Percentiles rank a stretch among this genome's conserved stretches.
Conservation (phyloP, 2,888 invertebrate species). For the Pristionchus arcanus region DNA sequence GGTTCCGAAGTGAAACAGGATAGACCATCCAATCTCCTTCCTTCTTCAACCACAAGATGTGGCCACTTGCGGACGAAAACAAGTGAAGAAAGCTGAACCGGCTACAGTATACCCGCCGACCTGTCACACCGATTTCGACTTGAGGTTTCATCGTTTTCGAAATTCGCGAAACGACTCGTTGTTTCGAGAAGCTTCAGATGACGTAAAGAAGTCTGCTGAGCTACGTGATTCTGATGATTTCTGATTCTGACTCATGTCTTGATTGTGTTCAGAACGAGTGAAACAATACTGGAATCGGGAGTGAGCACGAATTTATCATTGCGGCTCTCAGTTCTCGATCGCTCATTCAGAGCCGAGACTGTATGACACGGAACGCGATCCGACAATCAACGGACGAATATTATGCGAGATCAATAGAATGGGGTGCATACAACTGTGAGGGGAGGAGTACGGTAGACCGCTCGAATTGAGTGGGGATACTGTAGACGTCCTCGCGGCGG, state of each 20-base stretch:
- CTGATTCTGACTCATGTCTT: neutral
- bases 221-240: neutral
- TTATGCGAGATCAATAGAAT: slow-evolving; percentile 41
- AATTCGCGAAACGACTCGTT: neutral
- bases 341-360: slow-evolving; percentile 23
- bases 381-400: slow-evolving; percentile 16
- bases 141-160: neutral
- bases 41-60: neutral
- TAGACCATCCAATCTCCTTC: slow-evolving; percentile 20
- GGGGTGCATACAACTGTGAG: neutral
- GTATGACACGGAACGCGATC: slow-evolving; percentile 16
- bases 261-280: neutral
- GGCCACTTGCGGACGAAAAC: neutral
- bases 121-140: slow-evolving; percentile 25
- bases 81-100: slow-evolving; percentile 17
- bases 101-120: slow-evolving; percentile 8
- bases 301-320: slow-evolving; percentile 29
- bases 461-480: neutral
- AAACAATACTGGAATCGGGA: neutral
- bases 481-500: neutral
- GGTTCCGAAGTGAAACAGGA: slow-evolving; percentile 40
- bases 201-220: neutral
- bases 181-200: neutral
- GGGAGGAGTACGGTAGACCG: slow-evolving; percentile 20
- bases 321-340: slow-evolving; percentile 10